Evolutionary conservation across 2,113 vertebrate species (phyloP).

Genomic region (Cyrtonyx montezumae): DNA sequence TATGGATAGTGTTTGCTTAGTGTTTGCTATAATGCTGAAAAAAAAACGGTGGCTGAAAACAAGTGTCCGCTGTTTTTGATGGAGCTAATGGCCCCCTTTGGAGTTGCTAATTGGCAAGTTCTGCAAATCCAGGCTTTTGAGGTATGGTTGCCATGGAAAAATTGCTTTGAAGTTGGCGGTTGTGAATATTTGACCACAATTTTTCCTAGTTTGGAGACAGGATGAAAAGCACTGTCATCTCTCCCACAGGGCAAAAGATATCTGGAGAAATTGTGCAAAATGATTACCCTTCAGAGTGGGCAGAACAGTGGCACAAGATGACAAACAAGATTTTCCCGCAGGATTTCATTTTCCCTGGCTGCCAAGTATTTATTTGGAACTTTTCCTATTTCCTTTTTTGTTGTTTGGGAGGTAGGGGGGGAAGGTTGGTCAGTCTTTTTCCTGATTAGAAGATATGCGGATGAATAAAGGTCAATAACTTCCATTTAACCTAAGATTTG

Average conservation of each 20-base stretch:
- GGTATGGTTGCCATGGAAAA: conserved; percentile 82
- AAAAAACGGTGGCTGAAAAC: conserved; percentile 76
- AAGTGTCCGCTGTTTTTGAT: conserved; percentile 78
- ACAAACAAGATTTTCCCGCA: conserved; percentile 6
- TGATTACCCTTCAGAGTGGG: conserved; percentile 50
- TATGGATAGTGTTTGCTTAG: neutral
- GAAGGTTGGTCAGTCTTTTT: neutral
- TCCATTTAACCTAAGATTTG: neutral
- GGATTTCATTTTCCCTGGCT: neutral
- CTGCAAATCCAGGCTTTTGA: conserved; percentile 81
- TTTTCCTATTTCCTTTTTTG: neutral
- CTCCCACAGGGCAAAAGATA: conserved; percentile 69
- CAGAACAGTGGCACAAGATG: conserved; percentile 8
- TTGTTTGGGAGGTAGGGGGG: neutral
- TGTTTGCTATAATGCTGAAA: conserved; percentile 71
- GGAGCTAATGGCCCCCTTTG: conserved; percentile 83
- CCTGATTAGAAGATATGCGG: neutral
- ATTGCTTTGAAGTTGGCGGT: conserved; percentile 86
- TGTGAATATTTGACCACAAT: conserved; percentile 80
- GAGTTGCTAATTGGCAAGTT: conserved; percentile 90
- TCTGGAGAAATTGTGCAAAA: conserved; percentile 48
- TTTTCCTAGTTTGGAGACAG: conserved; percentile 66
- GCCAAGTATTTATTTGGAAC: neutral
- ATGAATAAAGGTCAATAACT: neutral
- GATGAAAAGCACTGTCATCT: conserved; percentile 75